These are phyloP conservation scores for Taenioides sp. DNA, from an alignment of 2,797 vertebrate genomes.

Conservation along the genomic window DNA sequence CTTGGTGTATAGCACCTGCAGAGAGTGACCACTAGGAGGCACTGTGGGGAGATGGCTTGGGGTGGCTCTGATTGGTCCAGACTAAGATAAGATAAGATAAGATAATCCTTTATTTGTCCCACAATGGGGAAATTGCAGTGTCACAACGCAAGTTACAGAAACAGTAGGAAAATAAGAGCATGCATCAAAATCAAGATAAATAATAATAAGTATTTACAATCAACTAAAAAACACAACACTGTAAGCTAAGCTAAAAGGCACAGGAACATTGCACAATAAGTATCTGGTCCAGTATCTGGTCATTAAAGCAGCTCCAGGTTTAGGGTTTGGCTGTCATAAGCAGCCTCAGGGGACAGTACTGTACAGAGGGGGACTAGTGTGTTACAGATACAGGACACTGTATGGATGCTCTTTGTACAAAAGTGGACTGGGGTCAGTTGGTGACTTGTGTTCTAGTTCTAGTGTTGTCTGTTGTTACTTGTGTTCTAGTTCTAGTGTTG, in stretches of 20 bases:
- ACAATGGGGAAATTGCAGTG: no score
- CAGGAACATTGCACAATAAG: no score
- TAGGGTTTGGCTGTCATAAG: conserved; percentile 70
- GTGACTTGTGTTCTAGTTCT: background rate
- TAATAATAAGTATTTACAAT: no score
- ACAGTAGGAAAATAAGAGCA: no score
- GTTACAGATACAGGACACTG: background rate
- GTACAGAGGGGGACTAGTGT: conserved; percentile 20
- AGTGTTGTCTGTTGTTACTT: no score
- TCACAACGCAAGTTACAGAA: no score
- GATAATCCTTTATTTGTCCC: no score
- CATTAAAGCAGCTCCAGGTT: conserved; percentile 57
- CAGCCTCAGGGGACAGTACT: conserved; percentile 31
- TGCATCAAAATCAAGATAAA: no score
- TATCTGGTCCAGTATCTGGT: conserved; percentile 54
- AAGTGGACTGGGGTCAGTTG: background rate
- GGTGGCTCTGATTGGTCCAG: conserved; percentile 67
- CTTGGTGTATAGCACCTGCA: conserved; percentile 38
- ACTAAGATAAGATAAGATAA: no score
- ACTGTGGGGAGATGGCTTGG: conserved; percentile 28
- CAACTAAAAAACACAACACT: no score
- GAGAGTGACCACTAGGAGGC: conserved; percentile 38
- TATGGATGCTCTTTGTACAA: background rate
- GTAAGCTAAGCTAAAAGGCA: no score
- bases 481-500: background rate